Evolutionary conservation across 1,140 invertebrate genomes (phyloP).

Genomic region (Cephus cinctus): DNA sequence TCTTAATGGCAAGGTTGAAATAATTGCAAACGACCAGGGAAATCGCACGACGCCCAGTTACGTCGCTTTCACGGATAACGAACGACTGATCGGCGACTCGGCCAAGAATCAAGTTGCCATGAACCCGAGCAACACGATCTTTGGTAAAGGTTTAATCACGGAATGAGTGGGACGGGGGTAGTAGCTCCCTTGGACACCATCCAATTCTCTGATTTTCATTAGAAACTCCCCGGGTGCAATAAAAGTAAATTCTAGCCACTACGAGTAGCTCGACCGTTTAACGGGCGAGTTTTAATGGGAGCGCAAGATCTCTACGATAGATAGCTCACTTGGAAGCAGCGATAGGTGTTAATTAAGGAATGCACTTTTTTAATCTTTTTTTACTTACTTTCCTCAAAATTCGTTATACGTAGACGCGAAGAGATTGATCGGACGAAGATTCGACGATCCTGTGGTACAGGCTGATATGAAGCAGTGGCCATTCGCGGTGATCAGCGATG

Average conservation of each 20-base stretch:
- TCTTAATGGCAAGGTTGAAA: slow-evolving; percentile 79
- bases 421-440: slow-evolving; percentile 49
- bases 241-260: background rate
- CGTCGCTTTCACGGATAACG: slow-evolving; percentile 83
- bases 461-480: slow-evolving; percentile 72
- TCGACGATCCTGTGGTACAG: slow-evolving; percentile 65
- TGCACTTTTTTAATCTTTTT: background rate
- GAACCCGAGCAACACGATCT: slow-evolving; percentile 71
- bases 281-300: background rate
- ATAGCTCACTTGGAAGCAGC: background rate
- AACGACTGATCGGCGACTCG: slow-evolving; percentile 78
- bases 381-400: background rate
- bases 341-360: background rate
- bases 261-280: background rate
- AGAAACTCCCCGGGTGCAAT: background rate
- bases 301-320: background rate
- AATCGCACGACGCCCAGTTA: slow-evolving; percentile 84
- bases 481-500: slow-evolving; percentile 65
- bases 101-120: slow-evolving; percentile 71
- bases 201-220: background rate
- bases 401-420: slow-evolving; percentile 20
- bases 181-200: background rate
- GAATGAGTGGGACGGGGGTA: background rate
- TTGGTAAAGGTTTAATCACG: slow-evolving; percentile 42
- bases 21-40: slow-evolving; percentile 87